phyloP scores from a whole-genome alignment of 37 sponge, comb jelly and placozoan species.

The Mnemiopsis leidyi region DNA sequence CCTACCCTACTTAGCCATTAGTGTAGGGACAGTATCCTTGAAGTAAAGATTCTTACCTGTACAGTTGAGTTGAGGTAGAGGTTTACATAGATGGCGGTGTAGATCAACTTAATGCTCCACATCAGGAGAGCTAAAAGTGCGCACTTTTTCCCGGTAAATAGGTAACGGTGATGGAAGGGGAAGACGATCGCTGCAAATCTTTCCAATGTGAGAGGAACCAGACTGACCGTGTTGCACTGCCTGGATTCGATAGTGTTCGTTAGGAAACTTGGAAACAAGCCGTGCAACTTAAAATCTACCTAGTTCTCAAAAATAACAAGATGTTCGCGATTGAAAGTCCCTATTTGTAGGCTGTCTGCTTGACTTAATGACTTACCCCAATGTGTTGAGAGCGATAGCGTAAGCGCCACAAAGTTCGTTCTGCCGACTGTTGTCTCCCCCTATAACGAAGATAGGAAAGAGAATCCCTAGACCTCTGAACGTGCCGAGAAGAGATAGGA shows the following conservation, averaged over 20 bases:
- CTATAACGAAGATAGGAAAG: neutral
- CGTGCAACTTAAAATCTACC: too few species aligned
- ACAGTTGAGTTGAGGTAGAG: neutral
- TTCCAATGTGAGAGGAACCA: conserved; percentile 1
- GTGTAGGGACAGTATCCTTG: too few species aligned
- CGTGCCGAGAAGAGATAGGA: neutral
- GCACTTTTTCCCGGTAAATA: neutral
- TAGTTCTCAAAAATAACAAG: too few species aligned
- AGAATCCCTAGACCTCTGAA: conserved; percentile 13
- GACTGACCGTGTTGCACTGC: conserved; percentile 17
- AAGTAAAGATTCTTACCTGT: conserved; percentile 24
- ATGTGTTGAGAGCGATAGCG: neutral
- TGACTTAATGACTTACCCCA: too few species aligned
- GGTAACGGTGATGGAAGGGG: conserved; percentile 10
- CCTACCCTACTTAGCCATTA: too few species aligned
- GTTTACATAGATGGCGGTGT: neutral
- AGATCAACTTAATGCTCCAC: neutral
- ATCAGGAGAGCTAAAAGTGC: neutral
- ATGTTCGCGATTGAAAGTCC: too few species aligned
- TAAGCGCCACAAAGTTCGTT: conserved; percentile 18
- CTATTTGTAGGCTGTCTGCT: too few species aligned
- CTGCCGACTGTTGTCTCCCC: neutral
- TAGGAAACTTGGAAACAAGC: too few species aligned
- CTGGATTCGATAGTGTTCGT: too few species aligned
- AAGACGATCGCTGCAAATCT: neutral